Base-by-base conservation (phyloP, 37 sponge, comb jelly and placozoan species). In the Mnemiopsis leidyi region DNA sequence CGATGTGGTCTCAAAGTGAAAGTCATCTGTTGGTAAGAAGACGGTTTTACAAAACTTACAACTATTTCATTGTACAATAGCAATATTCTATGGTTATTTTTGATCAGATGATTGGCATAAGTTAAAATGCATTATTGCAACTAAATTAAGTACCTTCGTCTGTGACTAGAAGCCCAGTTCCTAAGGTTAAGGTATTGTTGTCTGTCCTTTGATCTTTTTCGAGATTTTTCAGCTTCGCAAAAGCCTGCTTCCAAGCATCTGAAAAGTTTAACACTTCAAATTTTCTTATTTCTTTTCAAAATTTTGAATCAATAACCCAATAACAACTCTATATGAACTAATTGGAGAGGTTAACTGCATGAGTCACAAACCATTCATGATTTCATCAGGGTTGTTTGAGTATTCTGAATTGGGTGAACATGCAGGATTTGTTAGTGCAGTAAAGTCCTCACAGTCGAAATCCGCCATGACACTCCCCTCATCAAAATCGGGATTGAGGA, bases 161-260 rank as follows among this genome's bases (percentile, higher is more conserved):
- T 34, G 79, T 77, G 20, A 34, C 35, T 39, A 38, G 23, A 38
- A 85, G 30, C 36, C 90, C 90, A 38, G 40, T n/a, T 7, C 90
- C 90, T 26, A 85, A 39, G 0, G 90, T 85, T 28, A 85, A 23
- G 21, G 79, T 77, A 0, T 32, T 77, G 5, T 32, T 32, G 9
- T 38, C 61, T 5, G 3, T 5, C 35, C 25, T 37, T 23, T 85
- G 90, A 39, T 85, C 29, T 40, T 33, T 40, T 38, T 85, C 90
- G 2, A 85, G 24, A 38, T 37, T 85, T n/a, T 38, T 40, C 61
- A 85, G 35, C 90, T 85, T 85, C 1, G 90, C 40, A 85, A 85
- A 85, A 2, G 90, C 90, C 26, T 85, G 30, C 48, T 40, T 38
- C 90, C 90, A 85, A 18, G 90, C 90, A 85, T 85, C 90, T 85